Evolutionary conservation across 2,888 invertebrate species (phyloP), one percentile per base, ranked within the genome.

Genomic region (Amblyjoppa fuscipennis): DNA sequence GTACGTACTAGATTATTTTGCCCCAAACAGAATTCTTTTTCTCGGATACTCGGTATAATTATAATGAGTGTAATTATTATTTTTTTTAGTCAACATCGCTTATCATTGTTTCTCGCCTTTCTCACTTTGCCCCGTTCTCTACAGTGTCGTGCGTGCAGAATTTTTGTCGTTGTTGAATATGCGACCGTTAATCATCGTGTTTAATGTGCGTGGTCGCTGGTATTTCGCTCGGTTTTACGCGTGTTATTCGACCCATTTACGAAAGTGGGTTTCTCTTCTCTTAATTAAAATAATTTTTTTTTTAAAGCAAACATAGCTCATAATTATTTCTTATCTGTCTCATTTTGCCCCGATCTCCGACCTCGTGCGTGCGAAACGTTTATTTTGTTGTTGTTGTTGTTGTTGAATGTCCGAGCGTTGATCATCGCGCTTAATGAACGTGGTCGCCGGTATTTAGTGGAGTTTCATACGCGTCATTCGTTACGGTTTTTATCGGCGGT

Each of bases 391-490:
- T 20, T 20, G 20, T 20, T 20, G 20, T 20, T 20, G 20, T 45
- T 28, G 41, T 49, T 49, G 2, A 78, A 59, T 28, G 11, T 59
- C 59, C 25, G 59, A 59, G 7, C 51, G 68, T 59, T 45, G 77
- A 74, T 69, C 73, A 74, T 16, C 20, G 16, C 13, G 68, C 64
- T 78, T 74, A 81, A 28, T 59, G 59, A 49, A 49, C 25, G 59
- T 28, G 59, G 59, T 59, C 9, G 11, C 56, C 56, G 56, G 25
- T 56, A 25, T 56, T 56, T 56, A 25, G 59, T 3, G 28, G 11
- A 25, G 9, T 59, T 20, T 20, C 20, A 20, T 20, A 20, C 20
- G 20, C 20, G 20, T 20, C 20, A 20, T 20, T 20, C 20, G 20
- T 20, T 20, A 20, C 20, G 20, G 20, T 20, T 20, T 20, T 20